Conservation (phyloP, 2,888 invertebrate genomes). For the Diadegma fenestrale region DNA sequence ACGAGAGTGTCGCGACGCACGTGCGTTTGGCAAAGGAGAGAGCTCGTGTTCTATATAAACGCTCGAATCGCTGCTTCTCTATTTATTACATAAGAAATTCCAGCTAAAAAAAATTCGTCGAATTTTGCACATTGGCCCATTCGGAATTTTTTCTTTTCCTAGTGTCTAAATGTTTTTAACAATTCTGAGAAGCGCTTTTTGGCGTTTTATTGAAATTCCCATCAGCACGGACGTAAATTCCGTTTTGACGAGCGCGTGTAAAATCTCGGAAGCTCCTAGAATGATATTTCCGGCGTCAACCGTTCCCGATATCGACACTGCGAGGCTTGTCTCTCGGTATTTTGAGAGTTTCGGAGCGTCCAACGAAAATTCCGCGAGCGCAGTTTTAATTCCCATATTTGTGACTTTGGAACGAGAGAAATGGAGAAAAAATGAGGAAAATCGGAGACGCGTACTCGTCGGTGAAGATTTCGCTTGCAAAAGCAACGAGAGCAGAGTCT, state of each 20-base stretch:
- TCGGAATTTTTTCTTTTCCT: too few species aligned
- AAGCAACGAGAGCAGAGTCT: not conserved
- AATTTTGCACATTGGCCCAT: not conserved
- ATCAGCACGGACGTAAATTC: not conserved
- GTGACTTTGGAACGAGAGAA: not conserved
- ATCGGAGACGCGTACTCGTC: conserved; percentile 1
- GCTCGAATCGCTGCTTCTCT: conserved; percentile 19
- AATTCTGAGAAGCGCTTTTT: too few species aligned
- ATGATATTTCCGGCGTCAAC: conserved; percentile 47
- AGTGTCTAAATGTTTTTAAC: not conserved
- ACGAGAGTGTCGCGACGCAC: conserved; percentile 58
- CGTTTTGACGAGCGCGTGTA: not conserved
- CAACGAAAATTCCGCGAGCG: conserved; percentile 26
- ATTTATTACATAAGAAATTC: conserved; percentile 11
- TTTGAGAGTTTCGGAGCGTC: not conserved
- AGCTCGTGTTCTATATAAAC: conserved; percentile 36
- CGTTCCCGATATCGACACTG: conserved; percentile 42
- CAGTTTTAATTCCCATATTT: conserved; percentile 28
- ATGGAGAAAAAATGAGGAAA: conserved; percentile 20
- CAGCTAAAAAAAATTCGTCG: not conserved
- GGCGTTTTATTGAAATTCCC: not conserved
- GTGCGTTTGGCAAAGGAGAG: conserved; percentile 42
- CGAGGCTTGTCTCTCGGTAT: conserved; percentile 10
- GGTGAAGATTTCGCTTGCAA: conserved; percentile 51
- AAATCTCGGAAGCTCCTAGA: conserved; percentile 45